Percentiles rank a stretch among this genome's conserved stretches.
phyloP scores from a whole-genome alignment of 2,888 invertebrate genomes.

The Cylloceria caligata region DNA sequence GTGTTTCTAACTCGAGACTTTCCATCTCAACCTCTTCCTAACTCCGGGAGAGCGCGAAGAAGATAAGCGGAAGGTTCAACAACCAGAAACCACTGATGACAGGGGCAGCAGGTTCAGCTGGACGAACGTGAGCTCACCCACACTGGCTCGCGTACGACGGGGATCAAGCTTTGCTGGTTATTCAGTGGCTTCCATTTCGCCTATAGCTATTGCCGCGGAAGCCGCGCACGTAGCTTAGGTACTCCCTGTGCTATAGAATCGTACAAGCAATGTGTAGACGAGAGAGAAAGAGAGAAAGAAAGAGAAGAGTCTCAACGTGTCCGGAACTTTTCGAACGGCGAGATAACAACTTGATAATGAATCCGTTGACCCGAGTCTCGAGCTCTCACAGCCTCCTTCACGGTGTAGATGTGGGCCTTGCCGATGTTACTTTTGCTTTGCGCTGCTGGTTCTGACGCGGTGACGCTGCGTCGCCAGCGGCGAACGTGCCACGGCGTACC shows the following conservation, averaged over 20 bases:
- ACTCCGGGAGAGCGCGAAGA: background rate
- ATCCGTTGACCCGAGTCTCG: slow-evolving; percentile 74
- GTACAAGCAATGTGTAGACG: slow-evolving; percentile 31
- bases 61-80: slow-evolving; percentile 16
- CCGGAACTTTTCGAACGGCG: slow-evolving; percentile 74
- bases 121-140: slow-evolving; percentile 13
- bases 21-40: slow-evolving; percentile 1
- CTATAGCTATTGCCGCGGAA: slow-evolving; percentile 59
- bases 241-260: slow-evolving; percentile 53
- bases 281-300: slow-evolving; percentile 8
- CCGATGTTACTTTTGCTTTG: slow-evolving; percentile 30
- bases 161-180: slow-evolving; percentile 4
- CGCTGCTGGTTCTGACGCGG: slow-evolving; percentile 41
- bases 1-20: background rate
- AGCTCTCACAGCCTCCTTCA: slow-evolving; percentile 13
- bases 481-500: slow-evolving; percentile 61
- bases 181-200: slow-evolving; percentile 27
- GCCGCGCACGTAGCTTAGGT: slow-evolving; percentile 52
- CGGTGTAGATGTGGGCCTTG: slow-evolving; percentile 2
- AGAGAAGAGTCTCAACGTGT: slow-evolving; percentile 61
- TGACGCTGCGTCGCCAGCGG: slow-evolving; percentile 48
- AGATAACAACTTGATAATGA: slow-evolving; percentile 81
- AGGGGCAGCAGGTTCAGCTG: slow-evolving; percentile 12
- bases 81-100: slow-evolving; percentile 16
- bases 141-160: background rate